Base-by-base conservation (phyloP, 2,888 invertebrate species). In the Drosophila melanocephala region DNA sequence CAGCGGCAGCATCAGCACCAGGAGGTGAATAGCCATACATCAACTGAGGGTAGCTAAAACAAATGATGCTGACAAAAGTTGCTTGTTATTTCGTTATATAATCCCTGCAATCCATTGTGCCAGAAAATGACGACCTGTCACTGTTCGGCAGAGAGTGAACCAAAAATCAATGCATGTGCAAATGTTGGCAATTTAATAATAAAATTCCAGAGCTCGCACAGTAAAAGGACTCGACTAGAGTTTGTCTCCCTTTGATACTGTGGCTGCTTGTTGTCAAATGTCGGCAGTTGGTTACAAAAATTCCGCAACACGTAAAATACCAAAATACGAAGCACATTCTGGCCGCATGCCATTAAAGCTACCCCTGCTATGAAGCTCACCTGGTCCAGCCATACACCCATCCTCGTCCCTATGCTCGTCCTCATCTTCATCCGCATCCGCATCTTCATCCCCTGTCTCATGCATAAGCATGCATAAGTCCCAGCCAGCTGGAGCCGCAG, bases 251-350 rank as follows among this genome's bases (percentile, higher is more conserved):
- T 52, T 77, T 77, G 81, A 74, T 65, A 75, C 53, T 58, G 68
- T 63, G 35, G 47, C 59, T 73, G 16, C 39, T 65, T 30, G 62
- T 57, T 64, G 78, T 61, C 56, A 73, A 87, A 87, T 87, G 86
- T 77, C 75, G 33, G 67, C 75, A 75, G 83, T 81, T 78, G 69
- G 84, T 68, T 72, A 68, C 77, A 61, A 62, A 84, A 76, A 84
- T 84, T 87, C 87, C 87, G 77, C 77, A 83, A 78, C 84, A 83
- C 85, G 83, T 83, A 84, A 84, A 83, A 84, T 85, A 80, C 86
- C 81, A 61, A 57, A 63, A 72, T 55, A 67, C 52, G 68, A 66
- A 53, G 72, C 64, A 65, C 62, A 81, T 81, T 80, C 81, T 80
- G 56, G 71, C 66, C 71, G 69, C 71, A 81, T 81, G 70, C 81